Evolutionary conservation across 2,888 invertebrate species (phyloP).

Genomic region (Torymus tubicola): DNA sequence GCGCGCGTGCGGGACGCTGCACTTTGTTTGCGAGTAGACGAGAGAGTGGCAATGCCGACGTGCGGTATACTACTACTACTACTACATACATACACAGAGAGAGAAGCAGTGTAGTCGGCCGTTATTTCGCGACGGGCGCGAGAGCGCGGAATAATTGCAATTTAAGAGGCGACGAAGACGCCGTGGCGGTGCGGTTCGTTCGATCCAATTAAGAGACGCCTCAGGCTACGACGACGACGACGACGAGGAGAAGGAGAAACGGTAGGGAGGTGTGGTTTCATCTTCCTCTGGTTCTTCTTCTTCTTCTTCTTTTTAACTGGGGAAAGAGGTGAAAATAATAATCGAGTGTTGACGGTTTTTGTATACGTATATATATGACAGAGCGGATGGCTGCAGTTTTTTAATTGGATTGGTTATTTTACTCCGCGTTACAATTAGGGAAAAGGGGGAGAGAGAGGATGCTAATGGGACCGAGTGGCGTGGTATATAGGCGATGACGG

Average conservation of each 20-base stretch:
- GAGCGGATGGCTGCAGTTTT: not conserved
- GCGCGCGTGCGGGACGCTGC: too few species aligned
- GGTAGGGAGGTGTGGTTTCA: not conserved
- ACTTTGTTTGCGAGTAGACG: too few species aligned
- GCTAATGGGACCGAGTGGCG: conserved; percentile 2
- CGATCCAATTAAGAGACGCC: conserved; percentile 69
- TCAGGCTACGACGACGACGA: conserved; percentile 49
- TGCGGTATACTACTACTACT: not conserved
- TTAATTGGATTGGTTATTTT: conserved; percentile 40
- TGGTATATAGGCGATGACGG: too few species aligned
- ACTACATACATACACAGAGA: too few species aligned
- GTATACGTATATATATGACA: too few species aligned
- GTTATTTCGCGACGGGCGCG: conserved; percentile 20
- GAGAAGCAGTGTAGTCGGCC: not conserved
- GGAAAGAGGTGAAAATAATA: conserved; percentile 1
- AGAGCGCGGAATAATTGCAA: conserved; percentile 67
- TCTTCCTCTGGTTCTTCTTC: not conserved
- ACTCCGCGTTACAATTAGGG: not conserved
- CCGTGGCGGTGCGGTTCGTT: conserved; percentile 16
- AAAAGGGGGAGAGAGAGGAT: not conserved
- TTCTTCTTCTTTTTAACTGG: not conserved
- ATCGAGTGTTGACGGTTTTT: conserved; percentile 24
- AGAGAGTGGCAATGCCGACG: not conserved
- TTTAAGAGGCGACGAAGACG: conserved; percentile 64
- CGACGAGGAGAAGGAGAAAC: not conserved